Evolutionary conservation across 1,140 invertebrate species (phyloP), one percentile per base, ranked within the genome.

Genomic region (Drosophila ironensis): DNA sequence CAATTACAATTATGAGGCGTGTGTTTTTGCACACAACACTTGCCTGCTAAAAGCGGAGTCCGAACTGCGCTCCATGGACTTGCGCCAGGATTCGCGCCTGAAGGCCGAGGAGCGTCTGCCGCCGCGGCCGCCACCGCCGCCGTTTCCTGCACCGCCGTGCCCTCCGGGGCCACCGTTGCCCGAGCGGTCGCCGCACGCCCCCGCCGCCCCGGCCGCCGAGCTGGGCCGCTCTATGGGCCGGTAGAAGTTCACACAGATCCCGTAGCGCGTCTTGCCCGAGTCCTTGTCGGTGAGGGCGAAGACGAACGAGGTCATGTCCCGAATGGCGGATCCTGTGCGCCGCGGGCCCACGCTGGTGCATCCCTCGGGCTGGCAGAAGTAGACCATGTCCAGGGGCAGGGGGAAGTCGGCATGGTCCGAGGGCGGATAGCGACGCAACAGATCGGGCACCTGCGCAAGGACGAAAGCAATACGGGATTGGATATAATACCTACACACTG

Each of bases 261-360:
- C 98, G 89, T 96, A 98, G 19, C 97, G 94, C 11, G 95, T 96
- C 91, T 94, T 97, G 0, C 88, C 97, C 6, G 98, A 98, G 91
- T 99, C 99, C 91, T 99, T 99, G 90, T 99, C 98, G 11, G 98
- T 99, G 46, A 99, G 93, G 2, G 97, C 98, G 89, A 99, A 99
- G 4, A 99, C 98, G 91, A 99, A 99, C 14, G 98, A 98, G 25
- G 96, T 97, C 19, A 97, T 95, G 90, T 99, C 97, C 47, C 97
- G 91, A 16, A 95, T 90, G 37, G 95, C 95, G 4, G 89, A 88
- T 11, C 88, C 89, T 37, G 95, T 95, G 64, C 96, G 93, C 87
- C 96, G 94, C 2, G 96, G 96, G 17, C 97, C 97, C 37, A 97
- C 95, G 68, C 94, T 97, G 51, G 96, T 94, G 88, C 98, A 99